Evolutionary conservation across 2,113 vertebrate genomes (phyloP).

Genomic region (Ceyx cyanopectus): DNA sequence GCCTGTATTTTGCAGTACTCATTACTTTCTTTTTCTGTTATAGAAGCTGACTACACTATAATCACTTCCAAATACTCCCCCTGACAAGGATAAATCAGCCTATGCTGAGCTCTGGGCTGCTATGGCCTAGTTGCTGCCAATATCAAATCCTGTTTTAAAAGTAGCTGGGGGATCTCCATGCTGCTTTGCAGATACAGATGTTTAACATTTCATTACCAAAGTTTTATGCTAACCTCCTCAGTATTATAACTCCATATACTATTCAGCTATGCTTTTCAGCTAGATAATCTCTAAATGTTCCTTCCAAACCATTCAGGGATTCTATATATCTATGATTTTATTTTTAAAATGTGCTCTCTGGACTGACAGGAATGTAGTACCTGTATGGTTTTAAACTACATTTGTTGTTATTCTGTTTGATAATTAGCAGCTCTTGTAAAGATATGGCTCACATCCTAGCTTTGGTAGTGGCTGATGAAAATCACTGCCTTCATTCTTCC

Average conservation of each 20-base stretch:
- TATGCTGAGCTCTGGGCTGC: neutral
- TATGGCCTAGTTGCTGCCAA: neutral
- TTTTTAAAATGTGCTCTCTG: neutral
- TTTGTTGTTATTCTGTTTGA: neutral
- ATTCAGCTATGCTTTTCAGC: too few species aligned
- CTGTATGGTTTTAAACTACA: neutral
- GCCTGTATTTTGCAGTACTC: neutral
- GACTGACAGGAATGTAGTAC: neutral
- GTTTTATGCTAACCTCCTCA: neutral
- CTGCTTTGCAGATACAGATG: conserved; percentile 4
- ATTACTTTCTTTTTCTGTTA: neutral
- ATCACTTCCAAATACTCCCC: conserved; percentile 47
- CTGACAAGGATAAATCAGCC: conserved; percentile 58
- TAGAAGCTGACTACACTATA: conserved; percentile 34
- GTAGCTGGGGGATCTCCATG: neutral
- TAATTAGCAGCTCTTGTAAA: neutral
- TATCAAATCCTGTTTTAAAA: conserved; percentile 41
- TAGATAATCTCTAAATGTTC: too few species aligned
- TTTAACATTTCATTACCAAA: conserved; percentile 16
- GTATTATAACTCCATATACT: too few species aligned
- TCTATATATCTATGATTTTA: neutral
- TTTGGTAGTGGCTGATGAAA: neutral
- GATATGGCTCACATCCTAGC: neutral
- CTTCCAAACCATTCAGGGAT: too few species aligned
- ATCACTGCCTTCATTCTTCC: neutral